phyloP scores from a whole-genome alignment of 2,113 vertebrate genomes.

The Pangasianodon gigas region DNA sequence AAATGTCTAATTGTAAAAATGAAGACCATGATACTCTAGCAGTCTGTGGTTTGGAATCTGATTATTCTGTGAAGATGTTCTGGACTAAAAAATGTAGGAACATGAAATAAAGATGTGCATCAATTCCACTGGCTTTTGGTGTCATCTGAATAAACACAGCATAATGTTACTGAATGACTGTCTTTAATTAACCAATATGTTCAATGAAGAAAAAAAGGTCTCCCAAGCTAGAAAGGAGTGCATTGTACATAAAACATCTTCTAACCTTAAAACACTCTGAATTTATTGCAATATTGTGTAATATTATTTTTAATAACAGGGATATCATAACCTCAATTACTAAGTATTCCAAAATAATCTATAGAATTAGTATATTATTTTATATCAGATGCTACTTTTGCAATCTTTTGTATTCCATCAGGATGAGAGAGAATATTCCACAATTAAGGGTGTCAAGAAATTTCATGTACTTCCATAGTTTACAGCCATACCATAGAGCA shows the following conservation, averaged over 20 bases:
- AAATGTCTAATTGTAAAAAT: conserved; percentile 46
- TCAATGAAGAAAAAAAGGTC: neutral
- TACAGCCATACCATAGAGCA: neutral
- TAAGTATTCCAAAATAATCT: neutral
- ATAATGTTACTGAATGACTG: neutral
- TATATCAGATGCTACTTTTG: neutral
- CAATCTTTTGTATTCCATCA: neutral
- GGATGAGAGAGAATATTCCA: neutral
- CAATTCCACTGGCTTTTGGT: conserved; percentile 60
- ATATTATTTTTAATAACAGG: neutral
- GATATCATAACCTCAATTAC: neutral
- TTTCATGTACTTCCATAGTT: neutral
- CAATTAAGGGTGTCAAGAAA: neutral
- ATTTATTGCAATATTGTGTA: neutral
- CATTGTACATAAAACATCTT: neutral
- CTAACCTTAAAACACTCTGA: neutral
- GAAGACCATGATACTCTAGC: conserved; percentile 53
- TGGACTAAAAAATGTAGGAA: conserved; percentile 75
- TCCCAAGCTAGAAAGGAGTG: neutral
- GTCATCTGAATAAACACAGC: neutral
- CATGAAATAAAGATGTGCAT: conserved; percentile 77
- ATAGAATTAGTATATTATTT: neutral
- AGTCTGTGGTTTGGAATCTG: conserved; percentile 61
- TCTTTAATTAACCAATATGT: neutral
- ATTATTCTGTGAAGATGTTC: conserved; percentile 63